Evolutionary conservation across 92 coral and sea anemone genomes (phyloP), one percentile per base, ranked within the genome.

Genomic region (Virgularia gustaviana): DNA sequence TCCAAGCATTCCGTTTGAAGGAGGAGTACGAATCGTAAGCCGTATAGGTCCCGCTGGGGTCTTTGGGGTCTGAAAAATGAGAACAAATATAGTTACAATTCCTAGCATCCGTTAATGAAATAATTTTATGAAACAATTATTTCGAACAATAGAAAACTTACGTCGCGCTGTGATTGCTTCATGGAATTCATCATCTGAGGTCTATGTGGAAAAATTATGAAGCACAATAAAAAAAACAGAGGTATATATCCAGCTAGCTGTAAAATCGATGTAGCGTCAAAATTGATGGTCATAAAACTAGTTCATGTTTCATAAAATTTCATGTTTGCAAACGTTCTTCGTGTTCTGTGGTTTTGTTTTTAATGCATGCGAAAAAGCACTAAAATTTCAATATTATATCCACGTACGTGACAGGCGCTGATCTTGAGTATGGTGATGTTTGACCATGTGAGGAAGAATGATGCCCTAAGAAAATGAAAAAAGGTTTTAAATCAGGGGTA

Each of bases 1-100:
- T 68, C 99, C 99, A 81, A 94, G 86, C 83, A 84, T 82, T 45
- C 99, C 99, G 49, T 94, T 94, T 31, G 87, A 89, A 11, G 99
- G 99, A 37, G 99, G 99, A 18, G 99, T 89, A 36, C 99, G 84
- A 9, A 94, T 88, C 39, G 91, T 78, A 19, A 94, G 65, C 54
- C 99, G 75, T 9, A 91, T 43, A 0, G 99, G 99, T 3, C 99
- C 99, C 24, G 92, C 85, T 10, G 90, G 94, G 9, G 96, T 82
- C 65, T 89, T 87, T 22, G 90, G 87, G n/a, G 79, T 59, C 73
- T 89, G 96, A 88, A 83, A 36, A 38, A 58, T 36, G 64, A 38
- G 71, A 36, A 38, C 10, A 4, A 22, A 38, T 52, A 6, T 5
- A 6, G 51, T n/a, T n/a, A n/a, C n/a, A n/a, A n/a, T n/a, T n/a